Evolutionary conservation across 2,888 invertebrate genomes (phyloP), one percentile per base, ranked within the genome.

Genomic region (Taenaris catops): DNA sequence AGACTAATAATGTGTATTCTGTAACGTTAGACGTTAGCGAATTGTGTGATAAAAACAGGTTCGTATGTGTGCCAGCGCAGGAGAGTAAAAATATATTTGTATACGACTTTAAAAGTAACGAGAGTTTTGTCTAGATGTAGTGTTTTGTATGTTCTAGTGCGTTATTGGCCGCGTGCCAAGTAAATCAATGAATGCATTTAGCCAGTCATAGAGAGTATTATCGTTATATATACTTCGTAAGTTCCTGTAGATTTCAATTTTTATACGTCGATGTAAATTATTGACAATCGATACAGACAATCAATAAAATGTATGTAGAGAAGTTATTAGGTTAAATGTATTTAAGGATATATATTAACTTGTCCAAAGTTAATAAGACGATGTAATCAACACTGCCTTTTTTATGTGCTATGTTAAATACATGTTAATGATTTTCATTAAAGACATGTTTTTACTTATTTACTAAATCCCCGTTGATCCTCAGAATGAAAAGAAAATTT

Each of bases 51-150:
- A 72, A 53, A 41, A 83, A 76, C 45, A 79, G 68, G 49, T 84
- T 81, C 54, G 78, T 84, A 23, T 86, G 81, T 53, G 74, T 83
- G 46, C 84, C 84, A 43, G 59, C 66, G 46, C 69, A 73, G 46
- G 83, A 83, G 38, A 76, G 55, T 46, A 66, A 69, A 62, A 83
- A 80, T 71, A 80, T 83, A 74, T 79, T 81, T 78, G 83, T 86
- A 80, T 84, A 83, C 72, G 81, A 86, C 60, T 81, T 78, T 66
- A 80, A 63, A 53, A 72, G 73, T 64, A 86, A 86, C 51, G 86
- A 86, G 44, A 86, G 86, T 74, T 86, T 86, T 56, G 86, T 86
- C 47, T 86, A 50, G 51, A 35, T 23, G 37, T 44, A 45, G 25
- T 16, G 12, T 41, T 43, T 40, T 43, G 24, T 38, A 28, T 33